These are phyloP conservation scores for Acrocephalus scirpaceus DNA, from an alignment of 2,797 vertebrate species.

Conservation along the genomic window DNA sequence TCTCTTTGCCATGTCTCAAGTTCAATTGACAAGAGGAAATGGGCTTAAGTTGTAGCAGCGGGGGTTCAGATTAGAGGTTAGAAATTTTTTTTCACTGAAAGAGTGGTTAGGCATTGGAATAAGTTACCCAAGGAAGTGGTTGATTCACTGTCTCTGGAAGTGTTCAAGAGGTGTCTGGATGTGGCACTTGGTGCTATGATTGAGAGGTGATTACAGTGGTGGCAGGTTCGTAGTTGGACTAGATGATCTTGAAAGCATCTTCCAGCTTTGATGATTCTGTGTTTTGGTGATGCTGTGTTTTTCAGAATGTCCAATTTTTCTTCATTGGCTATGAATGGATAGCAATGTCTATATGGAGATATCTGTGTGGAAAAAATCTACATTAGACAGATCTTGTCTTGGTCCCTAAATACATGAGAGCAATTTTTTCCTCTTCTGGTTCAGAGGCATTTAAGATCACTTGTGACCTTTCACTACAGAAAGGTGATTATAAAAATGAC, in stretches of 20 bases:
- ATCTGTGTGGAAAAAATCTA: neutral
- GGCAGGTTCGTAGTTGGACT: neutral
- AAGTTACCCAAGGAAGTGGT: neutral
- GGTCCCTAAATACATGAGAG: neutral
- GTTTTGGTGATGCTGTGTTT: neutral
- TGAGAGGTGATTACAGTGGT: neutral
- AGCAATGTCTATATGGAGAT: neutral
- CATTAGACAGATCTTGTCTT: neutral
- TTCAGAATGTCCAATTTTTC: neutral
- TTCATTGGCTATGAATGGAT: neutral
- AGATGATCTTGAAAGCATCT: neutral
- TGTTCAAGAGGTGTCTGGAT: neutral
- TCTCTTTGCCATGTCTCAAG: neutral
- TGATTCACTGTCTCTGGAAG: neutral
- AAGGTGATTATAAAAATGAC: neutral
- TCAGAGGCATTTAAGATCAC: neutral
- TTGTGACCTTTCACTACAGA: neutral
- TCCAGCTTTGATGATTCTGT: neutral
- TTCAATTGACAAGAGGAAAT: neutral
- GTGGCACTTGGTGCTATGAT: too few species aligned
- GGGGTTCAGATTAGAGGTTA: neutral
- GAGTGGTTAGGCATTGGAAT: neutral
- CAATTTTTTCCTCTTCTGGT: neutral
- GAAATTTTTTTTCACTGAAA: neutral
- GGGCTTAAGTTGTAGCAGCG: neutral